A percentile compares a stretch with the other conserved stretches of the same genome.
These are phyloP conservation scores for Setipinna tenuifilis DNA, from an alignment of 2,797 vertebrate species.

Conservation along the genomic window DNA sequence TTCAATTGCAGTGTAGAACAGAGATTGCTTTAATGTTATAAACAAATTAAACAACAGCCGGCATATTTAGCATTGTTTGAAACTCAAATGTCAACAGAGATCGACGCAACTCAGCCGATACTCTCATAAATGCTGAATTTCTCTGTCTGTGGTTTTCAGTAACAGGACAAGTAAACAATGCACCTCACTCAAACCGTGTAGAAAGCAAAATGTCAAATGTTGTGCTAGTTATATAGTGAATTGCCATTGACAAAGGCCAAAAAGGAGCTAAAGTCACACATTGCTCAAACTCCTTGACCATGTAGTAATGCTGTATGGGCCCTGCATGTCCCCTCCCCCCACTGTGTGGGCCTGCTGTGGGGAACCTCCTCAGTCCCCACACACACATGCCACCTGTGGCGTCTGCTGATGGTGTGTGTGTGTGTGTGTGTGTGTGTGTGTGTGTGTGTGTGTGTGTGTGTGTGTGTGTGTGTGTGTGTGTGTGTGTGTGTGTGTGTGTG, in stretches of 20 bases:
- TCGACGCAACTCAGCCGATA: neutral
- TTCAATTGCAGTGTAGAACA: neutral
- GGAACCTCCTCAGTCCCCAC: conserved; percentile 8
- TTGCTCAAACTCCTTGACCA: no score
- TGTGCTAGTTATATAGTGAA: neutral
- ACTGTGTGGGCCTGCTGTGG: neutral
- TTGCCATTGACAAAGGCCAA: neutral
- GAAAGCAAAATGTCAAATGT: neutral
- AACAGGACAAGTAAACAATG: neutral
- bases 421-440: conserved; percentile 27
- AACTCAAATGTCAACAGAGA: neutral
- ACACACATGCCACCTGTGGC: conserved; percentile 13
- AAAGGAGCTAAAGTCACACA: no score
- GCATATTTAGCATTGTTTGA: neutral
- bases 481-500: conserved; percentile 3
- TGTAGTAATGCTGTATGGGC: neutral
- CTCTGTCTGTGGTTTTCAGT: neutral
- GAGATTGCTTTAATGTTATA: neutral
- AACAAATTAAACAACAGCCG: neutral
- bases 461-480: conserved; percentile 22
- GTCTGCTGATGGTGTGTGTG: conserved; percentile 25
- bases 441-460: conserved; percentile 17
- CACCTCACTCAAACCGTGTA: neutral
- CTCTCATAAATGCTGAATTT: neutral
- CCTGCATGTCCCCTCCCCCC: neutral